Evolutionary conservation across 2,888 invertebrate genomes (phyloP).

Genomic region (Diloba caeruleocephala): DNA sequence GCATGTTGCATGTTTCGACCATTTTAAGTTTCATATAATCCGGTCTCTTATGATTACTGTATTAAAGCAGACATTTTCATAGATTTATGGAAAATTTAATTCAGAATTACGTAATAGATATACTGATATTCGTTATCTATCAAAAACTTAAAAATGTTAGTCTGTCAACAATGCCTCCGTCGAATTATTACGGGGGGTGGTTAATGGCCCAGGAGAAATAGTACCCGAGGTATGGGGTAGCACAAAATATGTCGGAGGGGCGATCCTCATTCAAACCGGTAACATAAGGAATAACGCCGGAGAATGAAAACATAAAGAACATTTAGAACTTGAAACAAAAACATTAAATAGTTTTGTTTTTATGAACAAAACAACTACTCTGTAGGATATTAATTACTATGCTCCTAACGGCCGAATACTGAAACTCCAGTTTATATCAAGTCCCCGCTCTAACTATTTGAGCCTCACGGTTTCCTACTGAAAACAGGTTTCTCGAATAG

Average conservation of each 20-base stretch:
- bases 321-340: constrained; percentile 20
- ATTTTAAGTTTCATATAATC: too few species aligned
- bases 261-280: constrained; percentile 12
- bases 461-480: too few species aligned
- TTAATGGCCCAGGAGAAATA: constrained; percentile 54
- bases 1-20: too few species aligned
- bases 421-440: too few species aligned
- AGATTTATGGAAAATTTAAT: too few species aligned
- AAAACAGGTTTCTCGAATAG: too few species aligned
- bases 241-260: constrained; percentile 47
- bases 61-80: too few species aligned
- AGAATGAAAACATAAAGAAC: constrained; percentile 27
- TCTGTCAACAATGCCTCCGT: constrained; percentile 40
- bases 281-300: constrained; percentile 23
- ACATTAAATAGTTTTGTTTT: constrained; percentile 23
- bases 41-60: too few species aligned
- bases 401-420: too few species aligned
- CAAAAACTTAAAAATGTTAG: constrained; percentile 18
- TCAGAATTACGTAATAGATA: not conserved
- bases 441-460: too few species aligned
- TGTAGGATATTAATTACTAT: too few species aligned
- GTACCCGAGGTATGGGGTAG: constrained; percentile 44
- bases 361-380: constrained; percentile 12
- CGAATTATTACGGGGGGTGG: constrained; percentile 50
- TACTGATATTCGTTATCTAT: constrained; percentile 6